Conservation (phyloP, 2,797 vertebrate genomes). For the Pipistrellus pygmaeus region DNA sequence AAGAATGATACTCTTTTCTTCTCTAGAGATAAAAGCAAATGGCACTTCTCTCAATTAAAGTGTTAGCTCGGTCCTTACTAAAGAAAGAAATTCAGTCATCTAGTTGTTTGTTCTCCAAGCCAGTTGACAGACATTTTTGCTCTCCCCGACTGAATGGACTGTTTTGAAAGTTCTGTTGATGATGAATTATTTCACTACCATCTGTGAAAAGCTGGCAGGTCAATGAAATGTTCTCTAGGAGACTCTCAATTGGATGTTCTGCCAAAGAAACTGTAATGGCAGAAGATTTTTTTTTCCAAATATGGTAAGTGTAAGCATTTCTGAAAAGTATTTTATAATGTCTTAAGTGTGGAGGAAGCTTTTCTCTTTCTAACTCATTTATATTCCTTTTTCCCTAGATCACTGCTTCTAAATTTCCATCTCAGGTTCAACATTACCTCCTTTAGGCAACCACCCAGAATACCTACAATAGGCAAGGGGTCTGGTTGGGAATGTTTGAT, state of each 20-base stretch:
- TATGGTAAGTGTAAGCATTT: background rate
- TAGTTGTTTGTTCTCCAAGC: slow-evolving; percentile 56
- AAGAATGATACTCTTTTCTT: slow-evolving; percentile 58
- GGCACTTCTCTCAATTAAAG: slow-evolving; percentile 42
- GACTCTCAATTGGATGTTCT: background rate
- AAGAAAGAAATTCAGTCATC: slow-evolving; percentile 56
- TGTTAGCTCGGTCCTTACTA: slow-evolving; percentile 54
- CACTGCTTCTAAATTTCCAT: background rate
- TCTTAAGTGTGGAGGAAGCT: background rate
- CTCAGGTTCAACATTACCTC: background rate
- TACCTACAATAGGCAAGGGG: background rate
- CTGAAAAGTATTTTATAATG: slow-evolving; percentile 12
- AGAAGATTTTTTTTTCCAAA: background rate
- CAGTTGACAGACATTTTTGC: slow-evolving; percentile 2
- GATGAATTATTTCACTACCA: slow-evolving; percentile 50
- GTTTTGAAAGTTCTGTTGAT: slow-evolving; percentile 57
- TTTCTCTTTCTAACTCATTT: background rate
- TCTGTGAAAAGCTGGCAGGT: slow-evolving; percentile 38
- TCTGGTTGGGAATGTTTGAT: background rate
- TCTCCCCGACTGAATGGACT: slow-evolving; percentile 49
- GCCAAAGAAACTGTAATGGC: background rate
- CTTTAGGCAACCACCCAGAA: background rate
- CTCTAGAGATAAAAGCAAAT: slow-evolving; percentile 42
- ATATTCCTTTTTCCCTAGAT: background rate
- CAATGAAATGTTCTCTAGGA: slow-evolving; percentile 15